Conservation (phyloP, 2,888 invertebrate species). For the Mimas tiliae region DNA sequence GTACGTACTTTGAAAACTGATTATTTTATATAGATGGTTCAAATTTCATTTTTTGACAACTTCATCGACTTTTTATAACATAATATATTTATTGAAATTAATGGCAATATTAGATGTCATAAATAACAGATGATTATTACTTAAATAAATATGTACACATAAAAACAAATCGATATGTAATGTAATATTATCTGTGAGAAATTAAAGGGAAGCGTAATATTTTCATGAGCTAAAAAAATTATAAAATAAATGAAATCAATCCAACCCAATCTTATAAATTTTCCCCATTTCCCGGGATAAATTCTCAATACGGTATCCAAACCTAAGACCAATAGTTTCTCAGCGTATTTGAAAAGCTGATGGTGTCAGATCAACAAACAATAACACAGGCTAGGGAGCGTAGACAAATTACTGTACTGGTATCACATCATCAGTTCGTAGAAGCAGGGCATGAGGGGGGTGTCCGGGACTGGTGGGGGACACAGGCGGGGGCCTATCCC, state of each 20-base stretch:
- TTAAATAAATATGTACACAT: too few relatives aligned
- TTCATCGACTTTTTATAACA: background rate
- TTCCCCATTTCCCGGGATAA: too few relatives aligned
- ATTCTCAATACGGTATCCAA: background rate
- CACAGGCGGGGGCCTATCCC: constrained; percentile 47
- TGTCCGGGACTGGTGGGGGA: constrained; percentile 33
- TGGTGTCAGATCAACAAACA: background rate
- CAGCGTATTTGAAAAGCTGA: too few relatives aligned
- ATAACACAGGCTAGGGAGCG: background rate
- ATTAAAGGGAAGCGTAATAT: too few relatives aligned
- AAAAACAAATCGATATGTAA: too few relatives aligned
- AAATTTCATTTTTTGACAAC: background rate
- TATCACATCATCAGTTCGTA: constrained; percentile 26
- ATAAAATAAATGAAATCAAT: too few relatives aligned
- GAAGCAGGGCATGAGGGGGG: constrained; percentile 21
- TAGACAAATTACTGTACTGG: constrained; percentile 17
- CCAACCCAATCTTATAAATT: too few relatives aligned
- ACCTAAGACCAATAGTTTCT: too few relatives aligned
- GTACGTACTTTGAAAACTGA: background rate
- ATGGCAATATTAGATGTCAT: background rate
- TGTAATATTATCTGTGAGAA: too few relatives aligned
- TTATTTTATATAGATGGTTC: background rate
- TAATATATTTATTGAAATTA: background rate
- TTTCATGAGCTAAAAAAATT: too few relatives aligned
- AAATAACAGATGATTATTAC: too few relatives aligned